Conservation (phyloP, 1,140 invertebrate species). For the Megalonaias nervosa region DNA sequence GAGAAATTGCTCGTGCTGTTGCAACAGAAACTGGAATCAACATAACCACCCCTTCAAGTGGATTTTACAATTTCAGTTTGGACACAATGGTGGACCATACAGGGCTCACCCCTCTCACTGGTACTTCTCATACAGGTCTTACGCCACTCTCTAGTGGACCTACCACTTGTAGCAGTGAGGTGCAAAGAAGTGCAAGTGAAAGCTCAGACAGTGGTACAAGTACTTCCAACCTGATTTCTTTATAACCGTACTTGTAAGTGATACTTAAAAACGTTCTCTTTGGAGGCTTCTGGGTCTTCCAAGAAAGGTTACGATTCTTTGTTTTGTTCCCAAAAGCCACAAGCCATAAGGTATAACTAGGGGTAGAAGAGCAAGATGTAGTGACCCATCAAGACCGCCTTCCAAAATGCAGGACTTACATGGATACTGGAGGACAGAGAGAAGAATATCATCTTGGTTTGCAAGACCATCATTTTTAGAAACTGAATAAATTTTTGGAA, state of each 20-base stretch:
- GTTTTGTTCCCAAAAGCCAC: too few species aligned
- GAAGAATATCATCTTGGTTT: too few species aligned
- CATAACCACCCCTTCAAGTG: slow-evolving; percentile 89
- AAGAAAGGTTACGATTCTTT: too few species aligned
- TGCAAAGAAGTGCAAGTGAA: slow-evolving; percentile 45
- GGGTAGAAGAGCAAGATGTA: too few species aligned
- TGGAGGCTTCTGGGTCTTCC: too few species aligned
- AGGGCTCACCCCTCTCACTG: slow-evolving; percentile 84
- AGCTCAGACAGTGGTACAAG: slow-evolving; percentile 38
- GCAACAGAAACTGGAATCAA: slow-evolving; percentile 77
- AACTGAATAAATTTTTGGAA: too few species aligned
- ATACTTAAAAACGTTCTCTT: too few species aligned
- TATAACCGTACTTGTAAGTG: slow-evolving; percentile 19
- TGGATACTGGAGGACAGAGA: too few species aligned
- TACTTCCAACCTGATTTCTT: slow-evolving; percentile 44
- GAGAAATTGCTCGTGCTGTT: slow-evolving; percentile 50
- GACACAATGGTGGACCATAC: slow-evolving; percentile 95
- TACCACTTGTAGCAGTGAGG: slow-evolving; percentile 42
- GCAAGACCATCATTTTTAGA: too few species aligned
- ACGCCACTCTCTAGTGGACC: slow-evolving; percentile 45
- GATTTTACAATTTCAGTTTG: slow-evolving; percentile 86
- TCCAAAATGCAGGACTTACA: too few species aligned
- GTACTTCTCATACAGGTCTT: slow-evolving; percentile 79
- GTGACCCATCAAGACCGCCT: too few species aligned
- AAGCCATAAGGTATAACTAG: too few species aligned